Evolutionary conservation across 2,797 vertebrate genomes (phyloP).

Genomic region (Huso huso): DNA sequence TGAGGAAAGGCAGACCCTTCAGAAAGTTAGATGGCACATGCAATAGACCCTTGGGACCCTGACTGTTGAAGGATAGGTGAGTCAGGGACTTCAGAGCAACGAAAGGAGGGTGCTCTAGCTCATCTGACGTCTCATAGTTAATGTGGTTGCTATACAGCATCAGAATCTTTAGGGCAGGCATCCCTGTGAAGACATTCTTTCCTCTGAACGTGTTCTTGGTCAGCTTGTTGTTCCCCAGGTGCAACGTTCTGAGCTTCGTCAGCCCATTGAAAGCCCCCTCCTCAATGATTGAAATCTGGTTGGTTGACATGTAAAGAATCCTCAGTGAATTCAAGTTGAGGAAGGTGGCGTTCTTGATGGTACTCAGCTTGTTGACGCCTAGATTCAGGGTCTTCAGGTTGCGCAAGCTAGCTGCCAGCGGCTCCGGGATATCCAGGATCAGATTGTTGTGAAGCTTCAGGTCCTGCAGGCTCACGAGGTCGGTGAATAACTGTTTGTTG

Average conservation of each 20-base stretch:
- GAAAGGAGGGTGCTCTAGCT: slow-evolving; percentile 36
- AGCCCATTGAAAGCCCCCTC: slow-evolving; percentile 32
- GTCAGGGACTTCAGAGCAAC: slow-evolving; percentile 33
- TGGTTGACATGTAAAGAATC: slow-evolving; percentile 37
- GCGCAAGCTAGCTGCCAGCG: slow-evolving; percentile 34
- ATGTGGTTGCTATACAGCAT: slow-evolving; percentile 45
- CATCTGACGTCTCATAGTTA: accelerated
- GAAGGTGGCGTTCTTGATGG: slow-evolving; percentile 23
- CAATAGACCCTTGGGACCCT: slow-evolving; percentile 27
- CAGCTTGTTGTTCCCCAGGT: slow-evolving; percentile 35
- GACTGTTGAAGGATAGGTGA: slow-evolving; percentile 30
- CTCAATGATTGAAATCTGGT: slow-evolving; percentile 30
- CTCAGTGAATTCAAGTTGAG: slow-evolving; percentile 28
- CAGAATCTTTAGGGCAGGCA: slow-evolving; percentile 37
- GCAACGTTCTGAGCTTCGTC: slow-evolving; percentile 26
- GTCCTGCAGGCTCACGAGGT: too few relatives aligned
- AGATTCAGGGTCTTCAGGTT: slow-evolving; percentile 38
- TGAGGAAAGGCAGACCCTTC: slow-evolving; percentile 45
- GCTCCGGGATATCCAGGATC: slow-evolving; percentile 8
- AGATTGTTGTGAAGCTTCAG: too few relatives aligned
- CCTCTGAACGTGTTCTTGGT: not conserved
- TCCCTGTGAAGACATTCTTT: slow-evolving; percentile 24
- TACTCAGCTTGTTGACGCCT: slow-evolving; percentile 31
- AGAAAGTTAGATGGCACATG: slow-evolving; percentile 46
- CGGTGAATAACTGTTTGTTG: too few relatives aligned